Evolutionary conservation across 1,140 invertebrate species (phyloP), one percentile per base, ranked within the genome.

Genomic region (Lepidurus apus): DNA sequence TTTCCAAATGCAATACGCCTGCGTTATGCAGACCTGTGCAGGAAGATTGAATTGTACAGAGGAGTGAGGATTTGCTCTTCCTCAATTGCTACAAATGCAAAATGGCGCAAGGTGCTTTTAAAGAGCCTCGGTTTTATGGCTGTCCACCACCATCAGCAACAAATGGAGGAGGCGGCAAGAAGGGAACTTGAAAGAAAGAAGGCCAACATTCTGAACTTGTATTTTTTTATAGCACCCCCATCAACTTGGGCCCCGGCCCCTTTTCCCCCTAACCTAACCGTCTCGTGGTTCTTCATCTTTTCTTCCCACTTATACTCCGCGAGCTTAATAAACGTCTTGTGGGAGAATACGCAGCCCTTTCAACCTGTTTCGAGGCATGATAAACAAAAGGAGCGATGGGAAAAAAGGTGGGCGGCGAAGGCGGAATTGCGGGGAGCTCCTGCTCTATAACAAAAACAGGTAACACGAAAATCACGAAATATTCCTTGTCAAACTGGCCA

Each of bases 181-280:
- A 17, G 13, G 53, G 53, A 9, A 65, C 53, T 65, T 65, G n/a
- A 65, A 65, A 65, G 53, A 65, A 65, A 65, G 45, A 65, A 21
- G 34, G 34, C 34, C 13, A 65, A 65, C 17, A 21, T 65, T 65
- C 53, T 65, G 53, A 65, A 65, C 13, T 65, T 65, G 21, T 65
- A 21, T 65, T 65, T 65, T 34, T 65, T 65, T 65, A 65, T 65
- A 65, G 53, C 53, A 65, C 53, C 53, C 53, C 53, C 53, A 65
- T 65, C 53, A 65, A 65, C 53, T 65, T 17, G 13, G 53, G 6
- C 8, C 13, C 53, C 17, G 53, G 17, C 53, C 53, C 21, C 9
- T 17, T 17, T 17, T 17, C 53, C 53, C 53, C 13, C 21, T n/a
- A 65, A 9, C 17, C 53, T 65, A 65, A 21, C 13, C 53, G 21